Evolutionary conservation across 64 coral and sea anemone species (phyloP), one percentile per base, ranked within the genome.

Genomic region (Montipora sp.): DNA sequence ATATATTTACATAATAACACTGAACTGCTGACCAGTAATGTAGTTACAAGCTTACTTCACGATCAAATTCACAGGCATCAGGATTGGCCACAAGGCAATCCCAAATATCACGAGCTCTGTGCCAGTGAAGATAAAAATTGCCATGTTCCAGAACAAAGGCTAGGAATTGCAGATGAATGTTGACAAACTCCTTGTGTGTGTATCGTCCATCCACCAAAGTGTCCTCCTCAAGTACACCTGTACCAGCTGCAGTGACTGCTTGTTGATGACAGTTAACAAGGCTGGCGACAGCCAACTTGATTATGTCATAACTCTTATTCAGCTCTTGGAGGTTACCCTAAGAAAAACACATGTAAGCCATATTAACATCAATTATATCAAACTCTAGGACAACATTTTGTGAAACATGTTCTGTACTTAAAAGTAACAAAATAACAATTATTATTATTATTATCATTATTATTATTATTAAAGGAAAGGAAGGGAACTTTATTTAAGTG

Each of bases 101-200:
- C 96, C 96, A 98, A 45, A 98, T 93, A 68, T 98, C 96, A 63
- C 87, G 89, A 12, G 96, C 93, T 80, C 96, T 92, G 61, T 94
- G 89, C 93, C 93, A 93, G 15, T 81, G 96, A 2, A 98, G 75
- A 79, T 98, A 98, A 3, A 98, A 85, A 48, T 77, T 80, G 46
- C 89, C 96, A 66, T 98, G 93, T 93, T 98, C 93, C 21, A 98
- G 81, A n/a, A 98, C 90, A 87, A 95, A 98, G 16, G 93, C 96
- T 21, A 98, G 73, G 45, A 98, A 98, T 49, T 89, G 89, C 45
- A 98, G 58, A 63, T 98, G 96, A 73, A 95, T 93, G 20, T 79
- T 75, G 65, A 95, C 80, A 68, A 90, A 95, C 10, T 98, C 93
- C 45, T 51, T 92, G 45, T 95, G 93, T 1, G 79, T 92, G 68